These are phyloP conservation scores for Idaea biselata DNA, from an alignment of 2,888 invertebrate genomes.

Conservation along the genomic window DNA sequence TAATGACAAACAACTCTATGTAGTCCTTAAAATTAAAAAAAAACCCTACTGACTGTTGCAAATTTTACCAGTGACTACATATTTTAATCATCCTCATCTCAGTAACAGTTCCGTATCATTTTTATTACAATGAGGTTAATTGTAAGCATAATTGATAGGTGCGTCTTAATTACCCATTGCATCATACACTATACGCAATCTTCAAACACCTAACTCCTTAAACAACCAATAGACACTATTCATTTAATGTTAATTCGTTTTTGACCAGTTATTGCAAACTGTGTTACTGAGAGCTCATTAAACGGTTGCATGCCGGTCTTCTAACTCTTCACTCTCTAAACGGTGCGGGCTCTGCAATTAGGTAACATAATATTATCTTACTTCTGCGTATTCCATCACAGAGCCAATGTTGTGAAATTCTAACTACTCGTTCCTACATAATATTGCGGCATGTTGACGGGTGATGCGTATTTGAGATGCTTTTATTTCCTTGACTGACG, in stretches of 20 bases:
- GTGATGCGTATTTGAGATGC: slow-evolving; percentile 12
- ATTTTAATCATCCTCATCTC: no score
- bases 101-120: not conserved
- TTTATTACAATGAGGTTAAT: not conserved
- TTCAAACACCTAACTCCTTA: not conserved
- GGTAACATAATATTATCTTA: slow-evolving; percentile 54
- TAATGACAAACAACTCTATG: no score
- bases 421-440: slow-evolving; percentile 25
- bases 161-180: not conserved
- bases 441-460: slow-evolving; percentile 27
- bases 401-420: slow-evolving; percentile 47
- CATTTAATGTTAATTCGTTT: slow-evolving; percentile 16
- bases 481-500: not conserved
- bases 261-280: slow-evolving; percentile 14
- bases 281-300: slow-evolving; percentile 34
- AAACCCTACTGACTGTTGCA: no score
- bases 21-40: no score
- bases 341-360: slow-evolving; percentile 42
- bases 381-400: slow-evolving; percentile 44
- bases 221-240: slow-evolving; percentile 9
- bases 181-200: not conserved
- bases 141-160: not conserved
- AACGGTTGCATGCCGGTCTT: slow-evolving; percentile 41
- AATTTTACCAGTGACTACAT: no score
- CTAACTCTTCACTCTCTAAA: slow-evolving; percentile 41